Conservation (phyloP, 2,113 vertebrate genomes). For the Chitala chitala region DNA sequence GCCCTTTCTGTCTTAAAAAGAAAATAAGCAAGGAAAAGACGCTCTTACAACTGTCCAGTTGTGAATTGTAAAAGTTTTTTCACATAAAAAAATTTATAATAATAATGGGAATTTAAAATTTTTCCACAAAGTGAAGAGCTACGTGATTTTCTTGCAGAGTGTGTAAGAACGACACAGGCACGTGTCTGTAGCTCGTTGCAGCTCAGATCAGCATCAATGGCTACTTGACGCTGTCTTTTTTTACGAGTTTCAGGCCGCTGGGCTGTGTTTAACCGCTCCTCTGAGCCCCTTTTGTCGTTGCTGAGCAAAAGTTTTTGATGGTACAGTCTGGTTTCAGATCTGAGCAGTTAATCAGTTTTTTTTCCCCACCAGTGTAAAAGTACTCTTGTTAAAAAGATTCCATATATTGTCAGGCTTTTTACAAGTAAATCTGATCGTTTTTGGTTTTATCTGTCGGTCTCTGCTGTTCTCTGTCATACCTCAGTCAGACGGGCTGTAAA, state of each 20-base stretch:
- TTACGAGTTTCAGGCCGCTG: no score
- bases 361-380: not conserved
- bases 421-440: not conserved
- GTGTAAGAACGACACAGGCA: no score
- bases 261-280: no score
- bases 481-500: not conserved
- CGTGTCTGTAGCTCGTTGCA: no score
- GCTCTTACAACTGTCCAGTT: constrained; percentile 29
- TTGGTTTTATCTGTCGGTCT: not conserved
- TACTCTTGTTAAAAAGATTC: not conserved
- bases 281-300: no score
- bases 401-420: not conserved
- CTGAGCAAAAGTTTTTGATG: no score
- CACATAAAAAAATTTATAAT: no score
- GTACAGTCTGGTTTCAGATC: not conserved
- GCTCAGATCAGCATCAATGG: no score
- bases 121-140: constrained; percentile 49
- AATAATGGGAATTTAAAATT: no score
- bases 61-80: constrained; percentile 52
- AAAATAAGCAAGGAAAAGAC: not conserved
- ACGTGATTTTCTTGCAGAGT: no score
- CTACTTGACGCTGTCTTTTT: no score
- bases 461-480: not conserved
- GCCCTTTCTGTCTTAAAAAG: constrained; percentile 43
- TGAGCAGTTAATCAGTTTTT: not conserved